Evolutionary conservation across 2,113 vertebrate genomes (phyloP).

Genomic region (Muscicapa adusta): DNA sequence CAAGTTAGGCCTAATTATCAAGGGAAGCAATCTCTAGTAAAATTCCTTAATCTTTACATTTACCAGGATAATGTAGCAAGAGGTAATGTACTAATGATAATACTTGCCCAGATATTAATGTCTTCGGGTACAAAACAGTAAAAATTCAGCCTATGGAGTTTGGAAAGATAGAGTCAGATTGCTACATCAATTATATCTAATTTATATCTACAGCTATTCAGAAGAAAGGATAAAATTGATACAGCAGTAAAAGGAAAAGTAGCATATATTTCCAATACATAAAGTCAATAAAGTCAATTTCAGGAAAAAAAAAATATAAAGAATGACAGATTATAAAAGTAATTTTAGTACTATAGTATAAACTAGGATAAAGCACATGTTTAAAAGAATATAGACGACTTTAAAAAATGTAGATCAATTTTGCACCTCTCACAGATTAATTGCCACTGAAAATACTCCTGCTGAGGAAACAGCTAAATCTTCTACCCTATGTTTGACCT

Average conservation of each 20-base stretch:
- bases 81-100: not conserved
- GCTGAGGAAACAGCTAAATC: not conserved
- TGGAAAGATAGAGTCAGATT: not conserved
- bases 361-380: fast-evolving
- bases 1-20: not conserved
- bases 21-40: not conserved
- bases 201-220: not conserved
- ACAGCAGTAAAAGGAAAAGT: not conserved
- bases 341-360: not conserved
- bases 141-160: not conserved
- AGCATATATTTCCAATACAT: not conserved
- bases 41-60: not conserved
- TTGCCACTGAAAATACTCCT: not conserved
- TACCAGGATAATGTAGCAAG: not conserved
- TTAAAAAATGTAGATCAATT: not conserved
- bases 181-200: not conserved
- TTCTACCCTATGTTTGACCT: not conserved
- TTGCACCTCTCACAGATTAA: not conserved
- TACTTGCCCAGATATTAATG: not conserved
- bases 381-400: not conserved
- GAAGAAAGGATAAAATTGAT: not conserved
- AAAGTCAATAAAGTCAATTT: not conserved
- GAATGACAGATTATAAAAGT: not conserved
- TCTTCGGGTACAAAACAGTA: not conserved
- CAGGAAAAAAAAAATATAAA: not conserved